Conservation (phyloP, 2,797 vertebrate genomes). For the Enteromius fasciolatus region DNA sequence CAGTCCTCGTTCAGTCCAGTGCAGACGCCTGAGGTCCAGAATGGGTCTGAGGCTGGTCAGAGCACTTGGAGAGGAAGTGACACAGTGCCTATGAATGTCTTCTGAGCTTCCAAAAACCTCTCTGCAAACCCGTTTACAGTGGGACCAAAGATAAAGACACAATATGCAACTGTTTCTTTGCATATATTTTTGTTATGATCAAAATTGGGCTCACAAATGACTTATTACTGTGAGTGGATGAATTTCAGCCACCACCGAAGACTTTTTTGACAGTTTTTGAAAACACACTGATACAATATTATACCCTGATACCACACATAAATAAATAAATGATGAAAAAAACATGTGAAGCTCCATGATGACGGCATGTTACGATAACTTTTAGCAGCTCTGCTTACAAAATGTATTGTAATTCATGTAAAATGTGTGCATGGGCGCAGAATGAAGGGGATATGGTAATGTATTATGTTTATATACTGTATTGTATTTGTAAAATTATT, state of each 20-base stretch:
- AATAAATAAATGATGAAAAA: no score
- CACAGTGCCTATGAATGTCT: no score
- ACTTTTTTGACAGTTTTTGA: neutral
- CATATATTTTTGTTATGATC: neutral
- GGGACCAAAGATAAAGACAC: no score
- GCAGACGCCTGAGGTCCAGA: no score
- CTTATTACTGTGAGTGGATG: neutral
- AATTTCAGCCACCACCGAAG: neutral
- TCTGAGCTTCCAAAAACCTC: no score
- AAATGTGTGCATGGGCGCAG: neutral
- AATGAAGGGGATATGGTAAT: no score
- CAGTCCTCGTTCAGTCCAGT: no score
- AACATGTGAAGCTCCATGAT: neutral
- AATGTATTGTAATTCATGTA: neutral
- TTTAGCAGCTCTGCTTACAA: neutral
- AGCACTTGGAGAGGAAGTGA: no score
- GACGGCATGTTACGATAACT: neutral
- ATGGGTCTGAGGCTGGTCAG: no score
- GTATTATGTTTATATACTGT: neutral
- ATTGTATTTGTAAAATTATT: neutral
- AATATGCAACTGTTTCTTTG: neutral
- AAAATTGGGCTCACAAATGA: neutral
- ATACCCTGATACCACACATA: neutral
- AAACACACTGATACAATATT: no score
- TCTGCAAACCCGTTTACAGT: no score